Percentiles rank a stretch among this genome's conserved stretches.
These are phyloP conservation scores for Belonocnema kinseyi DNA, from an alignment of 1,140 invertebrate genomes.

Conservation along the genomic window DNA sequence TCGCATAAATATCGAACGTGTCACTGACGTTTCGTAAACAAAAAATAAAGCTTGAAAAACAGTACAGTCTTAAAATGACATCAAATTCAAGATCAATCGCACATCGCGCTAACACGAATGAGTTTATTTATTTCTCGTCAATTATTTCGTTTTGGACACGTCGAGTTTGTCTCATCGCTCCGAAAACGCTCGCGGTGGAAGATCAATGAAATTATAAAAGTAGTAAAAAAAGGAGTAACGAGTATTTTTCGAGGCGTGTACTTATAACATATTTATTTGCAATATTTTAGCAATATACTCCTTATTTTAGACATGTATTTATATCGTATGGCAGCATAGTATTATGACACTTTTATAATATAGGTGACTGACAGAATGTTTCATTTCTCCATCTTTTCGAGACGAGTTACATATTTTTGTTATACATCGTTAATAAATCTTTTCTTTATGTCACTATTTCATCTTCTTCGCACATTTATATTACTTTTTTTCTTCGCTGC, in stretches of 20 bases:
- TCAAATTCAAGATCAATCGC: conserved; percentile 13
- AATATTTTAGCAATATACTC: conserved; percentile 72
- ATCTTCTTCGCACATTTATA: conserved; percentile 35
- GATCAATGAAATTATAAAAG: conserved; percentile 7
- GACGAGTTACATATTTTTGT: conserved; percentile 48
- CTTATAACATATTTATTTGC: conserved; percentile 65
- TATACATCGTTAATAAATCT: conserved; percentile 52
- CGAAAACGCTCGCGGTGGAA: conserved; percentile 20
- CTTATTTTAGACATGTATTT: conserved; percentile 75
- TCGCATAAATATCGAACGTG: conserved; percentile 28
- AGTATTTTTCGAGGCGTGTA: conserved; percentile 21
- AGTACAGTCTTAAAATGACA: conserved; percentile 22
- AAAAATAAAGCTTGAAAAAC: conserved; percentile 27
- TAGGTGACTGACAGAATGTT: conserved; percentile 70
- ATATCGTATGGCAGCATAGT: conserved; percentile 74
- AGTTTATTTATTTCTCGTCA: neutral
- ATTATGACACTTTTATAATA: conserved; percentile 73
- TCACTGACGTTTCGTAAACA: conserved; percentile 19
- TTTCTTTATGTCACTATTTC: conserved; percentile 42
- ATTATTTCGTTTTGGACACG: neutral
- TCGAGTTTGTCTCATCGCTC: neutral
- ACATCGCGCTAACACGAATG: conserved; percentile 8
- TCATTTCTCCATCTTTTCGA: conserved; percentile 53
- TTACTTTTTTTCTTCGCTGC: conserved; percentile 18
- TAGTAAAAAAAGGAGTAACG: neutral